phyloP scores from a whole-genome alignment of 2,888 invertebrate species.

The Amphipoea oculea region DNA sequence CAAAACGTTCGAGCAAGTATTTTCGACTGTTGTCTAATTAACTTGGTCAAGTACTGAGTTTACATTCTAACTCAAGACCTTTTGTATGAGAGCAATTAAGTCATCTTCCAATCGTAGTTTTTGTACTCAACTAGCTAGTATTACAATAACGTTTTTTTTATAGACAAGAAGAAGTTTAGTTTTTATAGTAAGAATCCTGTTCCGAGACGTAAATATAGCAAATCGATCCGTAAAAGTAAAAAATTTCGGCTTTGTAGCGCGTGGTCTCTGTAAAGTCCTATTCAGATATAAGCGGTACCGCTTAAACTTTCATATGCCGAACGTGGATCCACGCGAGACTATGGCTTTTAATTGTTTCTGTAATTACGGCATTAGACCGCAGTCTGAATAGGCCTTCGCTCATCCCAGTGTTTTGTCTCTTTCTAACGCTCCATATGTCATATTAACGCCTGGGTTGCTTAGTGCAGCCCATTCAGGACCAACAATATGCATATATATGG shows the following conservation, averaged over 20 bases:
- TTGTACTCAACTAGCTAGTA: constrained; percentile 46
- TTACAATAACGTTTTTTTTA: constrained; percentile 26
- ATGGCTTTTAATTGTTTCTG: background rate
- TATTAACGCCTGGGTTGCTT: background rate
- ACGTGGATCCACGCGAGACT: background rate
- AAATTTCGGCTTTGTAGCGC: background rate
- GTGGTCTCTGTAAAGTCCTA: background rate
- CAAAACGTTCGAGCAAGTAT: background rate
- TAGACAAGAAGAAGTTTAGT: too few species aligned
- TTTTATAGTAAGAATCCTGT: background rate
- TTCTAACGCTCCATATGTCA: background rate
- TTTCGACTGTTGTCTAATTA: background rate
- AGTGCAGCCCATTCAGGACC: background rate
- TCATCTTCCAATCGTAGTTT: constrained; percentile 48
- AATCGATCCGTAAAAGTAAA: background rate
- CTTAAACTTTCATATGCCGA: background rate
- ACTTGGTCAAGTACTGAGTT: background rate
- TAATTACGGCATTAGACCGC: background rate
- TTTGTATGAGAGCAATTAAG: constrained; percentile 20
- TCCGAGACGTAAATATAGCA: background rate
- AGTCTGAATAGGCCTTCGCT: background rate
- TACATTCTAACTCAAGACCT: background rate
- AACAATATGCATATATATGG: constrained; percentile 6
- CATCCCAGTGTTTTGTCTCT: background rate
- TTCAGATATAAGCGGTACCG: background rate